Base-by-base conservation (phyloP, 2,888 invertebrate genomes). In the Therioaphis trifolii region DNA sequence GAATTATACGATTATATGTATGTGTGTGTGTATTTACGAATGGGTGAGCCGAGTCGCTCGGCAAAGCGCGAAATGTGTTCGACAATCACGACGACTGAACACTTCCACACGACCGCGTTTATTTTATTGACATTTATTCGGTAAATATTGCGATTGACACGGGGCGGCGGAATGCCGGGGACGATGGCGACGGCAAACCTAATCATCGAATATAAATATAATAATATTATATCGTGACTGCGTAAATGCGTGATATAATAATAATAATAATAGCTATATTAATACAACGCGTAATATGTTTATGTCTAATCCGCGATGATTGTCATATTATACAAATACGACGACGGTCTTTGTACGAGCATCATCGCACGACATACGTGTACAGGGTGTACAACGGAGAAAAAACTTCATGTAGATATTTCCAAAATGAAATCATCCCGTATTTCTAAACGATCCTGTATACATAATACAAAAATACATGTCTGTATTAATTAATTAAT, bases 81-180 rank as follows among this genome's bases (percentile, higher is more conserved):
- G 35, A 49, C 66, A 66, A 77, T 77, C 77, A 77, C 77, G 66
- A 66, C 66, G 66, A 66, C 66, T 18, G 49, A 77, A 66, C 66
- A 66, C 52, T 66, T 77, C 49, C 77, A 66, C 66, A 52, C 77
- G 77, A 21, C 35, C 66, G 77, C 49, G 46, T 49, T 66, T 77
- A 77, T 77, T 77, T 77, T 77, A 68, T 77, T 77, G 77, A 49
- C 52, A 66, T 77, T 66, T 49, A 66, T 77, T 77, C 24, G 35
- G 77, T 77, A 66, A 77, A 77, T 77, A 77, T 77, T 52, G 35
- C 77, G 52, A 77, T 49, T 66, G 77, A 35, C 29, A 21, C 46
- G 15, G 14, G 27, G 24, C 3, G 12, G 35, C 21, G 4, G 35
- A 7, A n/a, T 14, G 55, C 21, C 5, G 52, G 52, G 9, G 52